phyloP scores from a whole-genome alignment of 2,113 vertebrate species.

The Phyllopteryx taeniolatus region DNA sequence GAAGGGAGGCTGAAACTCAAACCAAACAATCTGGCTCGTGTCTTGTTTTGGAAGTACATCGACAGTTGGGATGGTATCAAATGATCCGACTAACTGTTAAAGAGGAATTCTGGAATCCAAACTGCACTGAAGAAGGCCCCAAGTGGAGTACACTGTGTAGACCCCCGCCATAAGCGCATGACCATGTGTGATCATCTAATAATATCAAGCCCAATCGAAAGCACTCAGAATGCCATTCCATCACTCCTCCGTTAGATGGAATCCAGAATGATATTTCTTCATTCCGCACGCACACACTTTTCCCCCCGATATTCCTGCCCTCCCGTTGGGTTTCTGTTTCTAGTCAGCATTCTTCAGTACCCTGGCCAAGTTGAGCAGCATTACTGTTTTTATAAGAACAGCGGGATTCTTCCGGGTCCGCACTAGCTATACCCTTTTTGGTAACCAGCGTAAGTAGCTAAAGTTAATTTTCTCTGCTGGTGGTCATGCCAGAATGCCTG shows the following conservation, averaged over 20 bases:
- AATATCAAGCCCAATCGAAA: conserved; percentile 40
- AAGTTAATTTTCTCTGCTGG: conserved; percentile 61
- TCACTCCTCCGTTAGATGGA: conserved; percentile 41
- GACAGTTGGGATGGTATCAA: conserved; percentile 8
- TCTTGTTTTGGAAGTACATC: conserved; percentile 28
- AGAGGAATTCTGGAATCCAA: conserved; percentile 13
- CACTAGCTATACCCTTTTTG: conserved; percentile 12
- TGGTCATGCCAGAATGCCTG: conserved; percentile 46
- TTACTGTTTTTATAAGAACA: conserved; percentile 49
- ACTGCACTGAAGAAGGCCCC: conserved; percentile 29
- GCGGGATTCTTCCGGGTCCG: conserved; percentile 33
- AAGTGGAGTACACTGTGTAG: conserved; percentile 22
- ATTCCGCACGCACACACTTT: background rate
- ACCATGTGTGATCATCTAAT: conserved; percentile 68
- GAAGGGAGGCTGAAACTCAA: conserved; percentile 14
- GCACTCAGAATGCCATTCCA: conserved; percentile 5
- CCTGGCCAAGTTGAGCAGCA: conserved; percentile 16
- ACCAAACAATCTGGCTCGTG: conserved; percentile 28
- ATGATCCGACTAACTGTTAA: conserved; percentile 2
- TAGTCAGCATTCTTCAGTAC: conserved; percentile 10
- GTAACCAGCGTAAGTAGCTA: conserved; percentile 35
- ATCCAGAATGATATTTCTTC: conserved; percentile 25
- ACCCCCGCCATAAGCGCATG: conserved; percentile 50
- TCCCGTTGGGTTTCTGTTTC: conserved; percentile 19
- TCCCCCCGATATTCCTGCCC: conserved; percentile 1